Percentiles rank a stretch among this genome's conserved stretches.
Evolutionary conservation across 2,113 vertebrate genomes (phyloP).

Genomic region (Oreochromis tanganicae): DNA sequence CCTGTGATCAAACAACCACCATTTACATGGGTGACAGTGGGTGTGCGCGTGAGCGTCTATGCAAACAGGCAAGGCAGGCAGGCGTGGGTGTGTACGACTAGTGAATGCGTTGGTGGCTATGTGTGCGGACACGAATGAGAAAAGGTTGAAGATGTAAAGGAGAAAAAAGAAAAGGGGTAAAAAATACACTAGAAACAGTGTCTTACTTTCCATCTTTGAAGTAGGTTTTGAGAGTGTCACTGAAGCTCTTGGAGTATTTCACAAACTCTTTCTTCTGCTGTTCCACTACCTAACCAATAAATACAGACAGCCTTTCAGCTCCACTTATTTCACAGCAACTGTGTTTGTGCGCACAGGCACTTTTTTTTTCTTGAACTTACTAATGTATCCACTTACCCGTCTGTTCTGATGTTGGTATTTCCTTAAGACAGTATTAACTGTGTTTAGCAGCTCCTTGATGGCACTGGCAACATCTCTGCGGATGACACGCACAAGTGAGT

Average conservation of each 20-base stretch:
- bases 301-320: slow-evolving; percentile 54
- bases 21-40: slow-evolving; percentile 32
- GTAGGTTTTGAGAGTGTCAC: slow-evolving; percentile 94
- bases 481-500: slow-evolving; percentile 7
- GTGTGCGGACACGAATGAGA: not conserved
- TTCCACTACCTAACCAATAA: slow-evolving; percentile 82
- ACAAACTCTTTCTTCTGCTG: slow-evolving; percentile 99
- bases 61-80: not conserved
- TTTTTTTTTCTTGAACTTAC: not conserved
- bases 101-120: not conserved
- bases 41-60: not conserved
- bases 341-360: not conserved
- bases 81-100: not conserved
- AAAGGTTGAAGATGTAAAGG: not conserved
- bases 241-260: slow-evolving; percentile 99
- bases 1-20: slow-evolving; percentile 53
- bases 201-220: slow-evolving; percentile 98
- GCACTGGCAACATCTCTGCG: slow-evolving; percentile 91
- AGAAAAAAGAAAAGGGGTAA: not conserved
- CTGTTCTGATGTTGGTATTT: slow-evolving; percentile 94
- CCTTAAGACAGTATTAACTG: slow-evolving; percentile 93
- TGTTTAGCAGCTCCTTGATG: slow-evolving; percentile 96
- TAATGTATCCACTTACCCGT: slow-evolving; percentile 65
- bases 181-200: slow-evolving; percentile 7
- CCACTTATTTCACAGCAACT: not conserved